phyloP scores from a whole-genome alignment of 2,888 invertebrate genomes.

The Toxonevra muliebris region DNA sequence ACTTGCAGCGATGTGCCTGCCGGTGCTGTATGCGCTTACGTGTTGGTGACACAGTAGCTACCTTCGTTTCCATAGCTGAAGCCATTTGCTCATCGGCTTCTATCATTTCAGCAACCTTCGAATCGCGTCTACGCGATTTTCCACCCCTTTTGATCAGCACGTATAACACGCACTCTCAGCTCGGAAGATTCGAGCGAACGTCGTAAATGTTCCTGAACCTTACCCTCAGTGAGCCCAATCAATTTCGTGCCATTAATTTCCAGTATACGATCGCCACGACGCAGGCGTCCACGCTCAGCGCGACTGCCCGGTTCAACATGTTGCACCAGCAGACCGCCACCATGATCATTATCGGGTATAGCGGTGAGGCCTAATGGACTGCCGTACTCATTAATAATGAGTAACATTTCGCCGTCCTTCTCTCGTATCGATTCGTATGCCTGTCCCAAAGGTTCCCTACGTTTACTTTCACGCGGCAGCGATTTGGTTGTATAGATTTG shows the following conservation, averaged over 20 bases:
- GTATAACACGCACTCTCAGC: constrained; percentile 72
- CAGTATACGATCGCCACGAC: constrained; percentile 79
- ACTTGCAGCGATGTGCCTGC: constrained; percentile 69
- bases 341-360: constrained; percentile 83
- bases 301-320: constrained; percentile 83
- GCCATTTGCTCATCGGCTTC: constrained; percentile 69
- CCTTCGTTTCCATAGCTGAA: constrained; percentile 52
- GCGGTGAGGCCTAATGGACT: constrained; percentile 84
- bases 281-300: constrained; percentile 76
- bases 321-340: constrained; percentile 82
- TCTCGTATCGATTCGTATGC: constrained; percentile 67
- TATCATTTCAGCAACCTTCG: constrained; percentile 69
- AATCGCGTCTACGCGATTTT: constrained; percentile 64
- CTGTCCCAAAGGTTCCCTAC: constrained; percentile 87
- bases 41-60: constrained; percentile 71
- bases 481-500: constrained; percentile 70
- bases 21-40: constrained; percentile 69
- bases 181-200: constrained; percentile 75
- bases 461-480: constrained; percentile 78
- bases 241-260: constrained; percentile 86
- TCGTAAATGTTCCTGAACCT: constrained; percentile 84
- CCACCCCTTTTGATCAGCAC: constrained; percentile 63
- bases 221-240: constrained; percentile 68
- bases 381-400: constrained; percentile 76
- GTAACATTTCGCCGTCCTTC: constrained; percentile 68